Conservation (phyloP, 2,797 vertebrate genomes). For the Nannoperca australis region DNA sequence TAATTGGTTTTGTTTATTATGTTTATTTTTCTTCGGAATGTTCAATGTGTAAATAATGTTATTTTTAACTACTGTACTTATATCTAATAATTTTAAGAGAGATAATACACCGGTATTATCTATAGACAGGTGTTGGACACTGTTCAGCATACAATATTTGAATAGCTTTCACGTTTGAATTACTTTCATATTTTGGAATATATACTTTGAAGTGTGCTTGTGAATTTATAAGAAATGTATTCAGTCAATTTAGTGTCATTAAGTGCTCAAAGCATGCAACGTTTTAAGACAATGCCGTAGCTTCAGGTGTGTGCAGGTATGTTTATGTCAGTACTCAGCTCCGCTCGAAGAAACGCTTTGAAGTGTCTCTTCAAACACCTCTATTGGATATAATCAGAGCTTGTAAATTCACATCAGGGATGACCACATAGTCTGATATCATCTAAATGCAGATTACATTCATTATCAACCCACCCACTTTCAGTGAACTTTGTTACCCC, state of each 20-base stretch:
- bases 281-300: background rate
- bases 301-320: background rate
- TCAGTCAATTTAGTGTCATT: background rate
- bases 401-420: conserved; percentile 45
- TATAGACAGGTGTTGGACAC: no score
- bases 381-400: conserved; percentile 25
- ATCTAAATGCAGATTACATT: conserved; percentile 74
- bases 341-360: background rate
- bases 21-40: no score
- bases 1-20: no score
- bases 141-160: background rate
- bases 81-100: no score
- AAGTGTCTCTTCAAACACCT: conserved; percentile 38
- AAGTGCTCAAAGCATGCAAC: no score
- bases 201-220: background rate
- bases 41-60: no score
- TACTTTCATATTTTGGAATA: background rate
- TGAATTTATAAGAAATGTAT: background rate
- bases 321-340: conserved; percentile 12
- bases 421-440: conserved; percentile 53
- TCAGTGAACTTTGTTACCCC: conserved; percentile 40
- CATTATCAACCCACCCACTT: conserved; percentile 62
- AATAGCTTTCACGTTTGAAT: background rate
- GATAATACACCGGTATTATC: no score
- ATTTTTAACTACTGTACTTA: no score